phyloP scores from a whole-genome alignment of 2,113 vertebrate species.

The Saccopteryx leptura region DNA sequence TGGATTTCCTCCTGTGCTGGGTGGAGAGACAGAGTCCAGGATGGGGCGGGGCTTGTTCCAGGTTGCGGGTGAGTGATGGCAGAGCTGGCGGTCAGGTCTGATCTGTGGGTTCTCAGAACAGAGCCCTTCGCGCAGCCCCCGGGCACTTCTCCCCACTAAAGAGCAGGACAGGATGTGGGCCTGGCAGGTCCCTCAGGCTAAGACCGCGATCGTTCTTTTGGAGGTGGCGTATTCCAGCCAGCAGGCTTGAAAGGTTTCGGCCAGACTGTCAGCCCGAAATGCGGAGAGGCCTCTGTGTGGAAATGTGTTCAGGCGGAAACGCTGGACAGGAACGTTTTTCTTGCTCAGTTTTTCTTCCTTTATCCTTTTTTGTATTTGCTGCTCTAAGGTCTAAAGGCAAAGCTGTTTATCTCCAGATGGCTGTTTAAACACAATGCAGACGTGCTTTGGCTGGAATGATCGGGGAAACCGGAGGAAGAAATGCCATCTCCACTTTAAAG shows the following conservation, averaged over 20 bases:
- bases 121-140: background rate
- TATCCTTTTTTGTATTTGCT: slow-evolving; percentile 26
- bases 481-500: slow-evolving; percentile 9
- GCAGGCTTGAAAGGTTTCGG: background rate
- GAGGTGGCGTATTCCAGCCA: background rate
- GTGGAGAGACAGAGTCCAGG: background rate
- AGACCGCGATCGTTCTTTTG: background rate
- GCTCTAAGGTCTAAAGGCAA: slow-evolving; percentile 68
- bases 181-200: background rate
- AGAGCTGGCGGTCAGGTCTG: background rate
- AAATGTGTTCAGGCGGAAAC: slow-evolving; percentile 41
- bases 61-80: background rate
- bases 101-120: background rate
- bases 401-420: slow-evolving; percentile 67
- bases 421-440: slow-evolving; percentile 67
- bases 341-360: background rate
- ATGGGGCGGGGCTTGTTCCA: background rate
- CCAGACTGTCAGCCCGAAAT: slow-evolving; percentile 23
- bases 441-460: slow-evolving; percentile 50
- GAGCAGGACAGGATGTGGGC: background rate
- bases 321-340: background rate
- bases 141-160: background rate
- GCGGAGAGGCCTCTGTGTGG: background rate
- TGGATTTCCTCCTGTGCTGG: background rate
- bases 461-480: slow-evolving; percentile 10